Evolutionary conservation across 1,140 invertebrate species (phyloP).

Genomic region (Bombus turneri): DNA sequence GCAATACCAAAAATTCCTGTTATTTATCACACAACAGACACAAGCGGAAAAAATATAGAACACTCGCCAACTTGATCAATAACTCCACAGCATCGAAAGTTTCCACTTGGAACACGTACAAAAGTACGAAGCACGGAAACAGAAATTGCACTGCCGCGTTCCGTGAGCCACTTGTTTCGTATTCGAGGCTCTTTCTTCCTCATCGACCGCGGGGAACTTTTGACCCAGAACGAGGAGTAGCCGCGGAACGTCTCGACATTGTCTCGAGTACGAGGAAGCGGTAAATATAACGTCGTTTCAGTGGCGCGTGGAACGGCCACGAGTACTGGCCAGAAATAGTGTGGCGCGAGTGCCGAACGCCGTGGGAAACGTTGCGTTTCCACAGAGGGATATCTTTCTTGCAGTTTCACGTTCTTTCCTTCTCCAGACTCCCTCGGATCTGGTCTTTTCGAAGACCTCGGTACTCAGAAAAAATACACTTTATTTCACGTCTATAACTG

Average conservation of each 20-base stretch:
- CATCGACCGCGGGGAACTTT: constrained; percentile 58
- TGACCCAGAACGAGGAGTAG: constrained; percentile 70
- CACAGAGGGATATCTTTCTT: not conserved
- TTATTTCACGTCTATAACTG: too few species aligned
- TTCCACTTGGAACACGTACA: too few species aligned
- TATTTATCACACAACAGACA: too few species aligned
- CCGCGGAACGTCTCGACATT: constrained; percentile 42
- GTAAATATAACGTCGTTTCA: constrained; percentile 72
- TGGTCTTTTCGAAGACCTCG: too few species aligned
- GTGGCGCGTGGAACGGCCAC: constrained; percentile 52
- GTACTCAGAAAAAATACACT: too few species aligned
- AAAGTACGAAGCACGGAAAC: too few species aligned
- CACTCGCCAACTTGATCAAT: too few species aligned
- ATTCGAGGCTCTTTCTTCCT: constrained; percentile 5
- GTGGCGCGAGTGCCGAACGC: constrained; percentile 48
- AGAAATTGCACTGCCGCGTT: not conserved
- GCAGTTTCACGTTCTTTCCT: not conserved
- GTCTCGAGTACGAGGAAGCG: constrained; percentile 68
- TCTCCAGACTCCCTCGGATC: too few species aligned
- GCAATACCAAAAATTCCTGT: too few species aligned
- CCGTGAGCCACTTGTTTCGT: constrained; percentile 51
- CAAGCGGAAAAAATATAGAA: too few species aligned
- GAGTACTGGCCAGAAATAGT: constrained; percentile 60
- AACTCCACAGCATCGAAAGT: too few species aligned
- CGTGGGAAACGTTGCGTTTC: constrained; percentile 39